Evolutionary conservation across 2,888 invertebrate species (phyloP), one percentile per base, ranked within the genome.

Genomic region (Odontothrips loti): DNA sequence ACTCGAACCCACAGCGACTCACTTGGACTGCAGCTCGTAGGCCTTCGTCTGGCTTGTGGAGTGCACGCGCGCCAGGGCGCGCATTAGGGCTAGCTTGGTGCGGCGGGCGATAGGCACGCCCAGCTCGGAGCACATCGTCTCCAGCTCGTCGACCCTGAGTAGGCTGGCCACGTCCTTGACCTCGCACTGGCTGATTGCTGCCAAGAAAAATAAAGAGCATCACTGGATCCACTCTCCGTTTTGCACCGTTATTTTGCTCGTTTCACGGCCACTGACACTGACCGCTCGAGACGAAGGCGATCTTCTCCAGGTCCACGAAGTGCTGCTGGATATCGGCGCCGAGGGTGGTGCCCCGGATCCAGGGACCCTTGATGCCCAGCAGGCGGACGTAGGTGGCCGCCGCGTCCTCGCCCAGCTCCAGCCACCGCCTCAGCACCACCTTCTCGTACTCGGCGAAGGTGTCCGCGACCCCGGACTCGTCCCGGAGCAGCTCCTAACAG

Each of bases 371-470:
- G 23, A 27, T n/a, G 8, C 68, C 27, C 27, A 75, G 23, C 68
- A 75, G 68, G 23, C 68, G 27, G 23, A 75, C 4, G 68, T 75
- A 75, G 0, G 27, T 27, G 23, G 68, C 27, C 27, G 23, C 68
- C 68, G 68, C 27, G 23, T 11, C 68, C n/a, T 68, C 27, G 23
- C 23, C 1, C 23, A 75, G 68, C 68, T 75, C 10, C 27, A 23
- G 23, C 68, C 68, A 75, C 8, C 12, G 6, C 68, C 68, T 1
- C 68, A 75, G 68, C 68, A 75, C 68, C 23, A 1, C 23, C 27
- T 27, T 23, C 68, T 75, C 68, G 68, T 75, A 75, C 23, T 75
- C 68, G 23, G 68, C 68, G 23, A 75, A 75, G 68, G 27, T 23
- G 20, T 8, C 58, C 20, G 20, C 58, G 58, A 58, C 6, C 17